Evolutionary conservation across 2,888 invertebrate genomes (phyloP).

Genomic region (Nesidiocoris tenuis): DNA sequence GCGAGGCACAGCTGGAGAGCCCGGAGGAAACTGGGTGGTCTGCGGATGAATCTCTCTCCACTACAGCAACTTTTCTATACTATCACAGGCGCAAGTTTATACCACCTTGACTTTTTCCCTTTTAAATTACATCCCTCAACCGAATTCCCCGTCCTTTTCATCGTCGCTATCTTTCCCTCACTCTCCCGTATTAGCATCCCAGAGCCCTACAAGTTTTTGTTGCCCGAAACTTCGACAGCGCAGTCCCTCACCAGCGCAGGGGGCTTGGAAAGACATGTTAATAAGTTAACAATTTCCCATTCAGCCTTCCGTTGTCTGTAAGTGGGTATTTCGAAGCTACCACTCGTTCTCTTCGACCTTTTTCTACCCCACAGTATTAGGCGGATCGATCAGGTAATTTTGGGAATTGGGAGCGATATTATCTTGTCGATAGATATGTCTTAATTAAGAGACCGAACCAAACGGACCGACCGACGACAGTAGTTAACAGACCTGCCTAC

Average conservation of each 20-base stretch:
- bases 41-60: neutral
- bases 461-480: too few species aligned
- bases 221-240: slow-evolving; percentile 12
- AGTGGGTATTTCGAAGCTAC: slow-evolving; percentile 2
- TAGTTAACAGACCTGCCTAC: too few species aligned
- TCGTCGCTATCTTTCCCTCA: too few species aligned
- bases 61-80: neutral
- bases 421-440: slow-evolving; percentile 8
- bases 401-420: neutral
- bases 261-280: slow-evolving; percentile 23
- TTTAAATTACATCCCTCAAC: slow-evolving; percentile 29
- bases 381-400: slow-evolving; percentile 3
- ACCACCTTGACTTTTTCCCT: slow-evolving; percentile 20
- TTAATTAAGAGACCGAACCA: slow-evolving; percentile 24
- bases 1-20: slow-evolving; percentile 27
- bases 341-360: neutral
- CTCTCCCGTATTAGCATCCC: slow-evolving; percentile 22
- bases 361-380: slow-evolving; percentile 2
- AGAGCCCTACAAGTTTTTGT: slow-evolving; percentile 9
- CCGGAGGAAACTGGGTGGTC: slow-evolving; percentile 27
- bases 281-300: slow-evolving; percentile 27
- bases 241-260: neutral
- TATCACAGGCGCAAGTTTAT: neutral
- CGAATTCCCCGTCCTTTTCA: too few species aligned
- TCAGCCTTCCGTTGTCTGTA: neutral